These are phyloP conservation scores for Percopsis omiscomaycus DNA, from an alignment of 2,797 vertebrate species.

Conservation along the genomic window DNA sequence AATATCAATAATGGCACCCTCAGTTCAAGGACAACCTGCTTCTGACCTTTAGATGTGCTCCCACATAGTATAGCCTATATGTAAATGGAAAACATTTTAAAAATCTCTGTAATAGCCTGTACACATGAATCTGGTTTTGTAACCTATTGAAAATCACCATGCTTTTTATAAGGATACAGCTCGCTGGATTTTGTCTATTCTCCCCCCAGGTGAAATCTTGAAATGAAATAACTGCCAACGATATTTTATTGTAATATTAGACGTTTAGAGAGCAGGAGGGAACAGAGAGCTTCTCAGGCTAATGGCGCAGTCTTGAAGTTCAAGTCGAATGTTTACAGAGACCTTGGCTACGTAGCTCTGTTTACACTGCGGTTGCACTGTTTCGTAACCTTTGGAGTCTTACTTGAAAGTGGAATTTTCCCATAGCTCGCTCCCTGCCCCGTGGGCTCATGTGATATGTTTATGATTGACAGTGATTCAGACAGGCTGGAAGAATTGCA, in stretches of 20 bases:
- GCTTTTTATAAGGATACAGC: too few relatives aligned
- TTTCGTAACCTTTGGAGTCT: constrained; percentile 50
- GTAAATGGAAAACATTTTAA: not conserved
- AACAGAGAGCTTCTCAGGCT: not conserved
- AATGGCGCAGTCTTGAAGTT: constrained; percentile 16
- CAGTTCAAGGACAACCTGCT: not conserved
- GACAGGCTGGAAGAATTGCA: constrained; percentile 27
- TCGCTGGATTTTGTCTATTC: too few relatives aligned
- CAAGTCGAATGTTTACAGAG: constrained; percentile 38
- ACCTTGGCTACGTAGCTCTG: constrained; percentile 25
- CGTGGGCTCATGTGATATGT: constrained; percentile 41
- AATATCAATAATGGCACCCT: constrained; percentile 11
- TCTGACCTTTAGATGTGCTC: not conserved
- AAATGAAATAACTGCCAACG: not conserved
- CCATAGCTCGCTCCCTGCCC: constrained; percentile 38
- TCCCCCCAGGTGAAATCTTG: too few relatives aligned
- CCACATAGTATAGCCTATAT: not conserved
- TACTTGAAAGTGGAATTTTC: constrained; percentile 53
- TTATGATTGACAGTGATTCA: constrained; percentile 35
- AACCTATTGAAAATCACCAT: not conserved
- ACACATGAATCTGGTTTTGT: not conserved
- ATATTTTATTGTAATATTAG: not conserved
- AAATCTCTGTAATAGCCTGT: too few relatives aligned
- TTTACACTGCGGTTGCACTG: constrained; percentile 41
- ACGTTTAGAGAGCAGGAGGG: not conserved